Conservation (phyloP, 2,888 invertebrate species). For the Campoletis raptor region DNA sequence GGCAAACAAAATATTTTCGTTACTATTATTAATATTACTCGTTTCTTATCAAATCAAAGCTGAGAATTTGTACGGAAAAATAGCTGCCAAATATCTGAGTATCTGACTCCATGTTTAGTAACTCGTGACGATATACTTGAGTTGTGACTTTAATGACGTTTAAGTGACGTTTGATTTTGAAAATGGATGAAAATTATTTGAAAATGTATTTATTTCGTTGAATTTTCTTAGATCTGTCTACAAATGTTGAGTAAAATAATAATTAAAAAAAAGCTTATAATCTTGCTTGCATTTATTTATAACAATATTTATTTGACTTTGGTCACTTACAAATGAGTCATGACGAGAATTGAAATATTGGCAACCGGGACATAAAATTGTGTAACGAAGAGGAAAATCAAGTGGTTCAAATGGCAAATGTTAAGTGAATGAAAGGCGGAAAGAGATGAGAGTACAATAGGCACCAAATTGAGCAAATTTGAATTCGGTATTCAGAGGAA, state of each 20-base stretch:
- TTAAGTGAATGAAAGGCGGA: not conserved
- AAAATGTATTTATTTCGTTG: not conserved
- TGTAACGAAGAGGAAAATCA: not conserved
- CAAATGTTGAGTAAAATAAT: not conserved
- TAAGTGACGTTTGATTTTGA: not conserved
- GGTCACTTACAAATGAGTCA: not conserved
- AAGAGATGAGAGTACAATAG: not conserved
- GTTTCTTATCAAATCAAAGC: not conserved
- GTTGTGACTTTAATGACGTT: no score
- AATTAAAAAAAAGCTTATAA: not conserved
- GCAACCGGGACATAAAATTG: not conserved
- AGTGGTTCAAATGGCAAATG: not conserved
- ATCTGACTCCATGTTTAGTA: not conserved
- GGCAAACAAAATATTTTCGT: slow-evolving; percentile 77
- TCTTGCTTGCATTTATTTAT: not conserved
- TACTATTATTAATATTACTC: not conserved
- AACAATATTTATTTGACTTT: not conserved
- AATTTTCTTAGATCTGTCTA: not conserved
- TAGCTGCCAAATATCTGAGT: not conserved
- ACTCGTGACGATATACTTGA: not conserved
- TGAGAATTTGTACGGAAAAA: not conserved
- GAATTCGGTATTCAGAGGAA: slow-evolving; percentile 41
- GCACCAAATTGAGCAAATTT: slow-evolving; percentile 15
- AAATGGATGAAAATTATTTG: not conserved
- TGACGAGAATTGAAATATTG: not conserved